Base-by-base conservation (phyloP, 2,797 vertebrate species). In the Bovichtus variegatus region DNA sequence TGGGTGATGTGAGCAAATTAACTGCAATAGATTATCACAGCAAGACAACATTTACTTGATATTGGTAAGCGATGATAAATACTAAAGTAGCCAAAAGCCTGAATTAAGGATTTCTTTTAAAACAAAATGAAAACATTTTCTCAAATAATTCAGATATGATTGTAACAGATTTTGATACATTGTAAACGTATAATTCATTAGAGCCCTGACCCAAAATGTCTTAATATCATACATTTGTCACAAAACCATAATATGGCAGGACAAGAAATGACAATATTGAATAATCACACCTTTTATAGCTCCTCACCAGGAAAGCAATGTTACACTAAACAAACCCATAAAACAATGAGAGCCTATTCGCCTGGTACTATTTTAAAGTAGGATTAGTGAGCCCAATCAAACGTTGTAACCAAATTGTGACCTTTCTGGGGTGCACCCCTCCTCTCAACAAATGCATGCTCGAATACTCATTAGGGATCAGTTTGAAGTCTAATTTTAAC, bases 41-140 rank as follows among this genome's bases (percentile, higher is more conserved):
- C 15, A 27, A 60, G 15, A 27, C 29, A n/a, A 10, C 41, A 44
- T 31, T 40, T 40, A 36, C 44, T 36, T 38, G 4, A 53, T 40
- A 40, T 3, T 40, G 15, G 47, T 27, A 6, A 10, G 43, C 25
- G 8, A 16, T 27, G 21, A 11, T 19, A 34, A 13, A 46, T 46
- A 9, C 40, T 8, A 1, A 10, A 55, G 29, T 19, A 15, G 27
- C 54, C 9, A 58, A 21, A 68, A 19, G 21, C 0, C 40, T 43
- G 9, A 34, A 16, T 34, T 0, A 21, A 21, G n/a, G 16, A 58
- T 47, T 69, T 68, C 8, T 29, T n/a, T 31, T 43, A 23, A 59
- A 50, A 69, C 34, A n/a, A 70, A 70, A 31, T 41, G 10, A 64
- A 36, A 51, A 9, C 11, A n/a, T 54, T 6, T 57, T 58, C n/a